These are phyloP conservation scores for Isaurus tuberculatus DNA, from an alignment of 92 coral and sea anemone species.

Conservation along the genomic window DNA sequence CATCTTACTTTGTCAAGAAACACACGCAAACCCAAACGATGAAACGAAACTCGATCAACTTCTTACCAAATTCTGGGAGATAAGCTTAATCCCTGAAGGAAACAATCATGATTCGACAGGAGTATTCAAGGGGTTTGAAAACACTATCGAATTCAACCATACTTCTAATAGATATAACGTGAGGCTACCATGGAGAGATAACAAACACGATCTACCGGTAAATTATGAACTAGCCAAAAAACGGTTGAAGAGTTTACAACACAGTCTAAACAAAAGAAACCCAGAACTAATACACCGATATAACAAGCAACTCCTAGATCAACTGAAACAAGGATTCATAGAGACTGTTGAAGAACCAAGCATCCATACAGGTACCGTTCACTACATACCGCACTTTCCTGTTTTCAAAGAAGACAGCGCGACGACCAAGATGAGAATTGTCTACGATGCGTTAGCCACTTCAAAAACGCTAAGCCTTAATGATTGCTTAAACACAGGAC, in stretches of 20 bases:
- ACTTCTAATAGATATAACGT: conserved; percentile 57
- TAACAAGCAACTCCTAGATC: conserved; percentile 59
- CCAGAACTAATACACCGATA: conserved; percentile 46
- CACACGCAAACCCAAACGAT: conserved; percentile 34
- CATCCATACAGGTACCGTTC: conserved; percentile 34
- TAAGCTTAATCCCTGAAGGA: conserved; percentile 50
- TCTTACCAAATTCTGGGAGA: conserved; percentile 62
- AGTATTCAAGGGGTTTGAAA: conserved; percentile 46
- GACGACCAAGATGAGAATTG: conserved; percentile 52
- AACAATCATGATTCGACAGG: conserved; percentile 30
- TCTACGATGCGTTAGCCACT: conserved; percentile 56
- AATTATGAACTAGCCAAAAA: conserved; percentile 33
- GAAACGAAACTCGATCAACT: conserved; percentile 41
- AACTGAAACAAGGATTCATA: conserved; percentile 57
- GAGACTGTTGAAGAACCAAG: conserved; percentile 42
- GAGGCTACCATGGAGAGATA: conserved; percentile 58
- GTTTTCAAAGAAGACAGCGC: conserved; percentile 50
- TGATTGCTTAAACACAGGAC: conserved; percentile 50
- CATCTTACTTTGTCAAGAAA: conserved; percentile 40
- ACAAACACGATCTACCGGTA: conserved; percentile 50
- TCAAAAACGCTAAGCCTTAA: conserved; percentile 45
- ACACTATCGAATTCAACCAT: conserved; percentile 54
- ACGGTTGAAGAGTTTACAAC: conserved; percentile 43
- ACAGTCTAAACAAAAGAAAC: conserved; percentile 48
- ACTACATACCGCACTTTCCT: conserved; percentile 53